These are phyloP conservation scores for Clarias magur DNA, from an alignment of 2,113 vertebrate genomes.

Conservation along the genomic window DNA sequence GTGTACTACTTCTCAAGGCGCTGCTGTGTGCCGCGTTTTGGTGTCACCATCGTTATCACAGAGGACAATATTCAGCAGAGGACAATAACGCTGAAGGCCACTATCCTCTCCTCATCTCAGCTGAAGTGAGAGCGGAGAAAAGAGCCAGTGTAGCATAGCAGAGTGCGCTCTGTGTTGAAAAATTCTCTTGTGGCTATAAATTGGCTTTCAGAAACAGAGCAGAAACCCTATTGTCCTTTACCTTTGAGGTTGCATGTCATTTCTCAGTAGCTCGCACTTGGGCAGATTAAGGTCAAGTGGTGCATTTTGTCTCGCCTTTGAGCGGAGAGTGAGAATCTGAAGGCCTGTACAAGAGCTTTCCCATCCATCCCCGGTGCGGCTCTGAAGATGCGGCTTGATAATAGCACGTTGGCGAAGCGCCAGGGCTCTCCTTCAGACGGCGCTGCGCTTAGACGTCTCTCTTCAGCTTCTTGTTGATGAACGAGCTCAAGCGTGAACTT, in stretches of 20 bases:
- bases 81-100: conserved; percentile 43
- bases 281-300: conserved; percentile 78
- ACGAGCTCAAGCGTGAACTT: conserved; percentile 10
- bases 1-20: neutral
- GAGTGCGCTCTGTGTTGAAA: conserved; percentile 65
- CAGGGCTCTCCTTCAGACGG: conserved; percentile 63
- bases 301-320: conserved; percentile 60
- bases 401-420: conserved; percentile 66
- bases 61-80: conserved; percentile 4
- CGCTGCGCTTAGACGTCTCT: conserved; percentile 32
- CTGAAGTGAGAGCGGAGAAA: conserved; percentile 49
- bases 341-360: conserved; percentile 72
- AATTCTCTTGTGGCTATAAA: conserved; percentile 63
- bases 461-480: conserved; percentile 7
- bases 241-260: conserved; percentile 76
- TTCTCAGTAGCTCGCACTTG: conserved; percentile 69
- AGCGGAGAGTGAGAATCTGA: conserved; percentile 67
- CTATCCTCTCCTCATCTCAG: conserved; percentile 50
- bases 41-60: conserved; percentile 7
- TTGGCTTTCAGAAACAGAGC: conserved; percentile 69
- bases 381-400: conserved; percentile 67
- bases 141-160: conserved; percentile 60
- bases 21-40: neutral
- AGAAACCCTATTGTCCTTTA: conserved; percentile 74
- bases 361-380: conserved; percentile 67